Evolutionary conservation across 2,888 invertebrate genomes (phyloP).

Genomic region (Gasteruption jaculator): DNA sequence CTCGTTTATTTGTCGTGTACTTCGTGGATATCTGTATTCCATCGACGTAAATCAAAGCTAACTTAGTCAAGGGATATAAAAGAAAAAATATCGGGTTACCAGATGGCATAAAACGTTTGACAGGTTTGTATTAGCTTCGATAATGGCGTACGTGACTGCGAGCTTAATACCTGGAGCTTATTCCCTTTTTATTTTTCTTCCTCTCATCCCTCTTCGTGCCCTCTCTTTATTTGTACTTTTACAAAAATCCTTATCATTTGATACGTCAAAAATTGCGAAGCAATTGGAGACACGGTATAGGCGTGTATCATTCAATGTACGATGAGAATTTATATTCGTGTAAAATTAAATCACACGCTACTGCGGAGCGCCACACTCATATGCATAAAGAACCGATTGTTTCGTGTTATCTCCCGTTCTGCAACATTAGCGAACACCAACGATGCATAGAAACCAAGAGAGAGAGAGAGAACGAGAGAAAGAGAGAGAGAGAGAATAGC

Average conservation of each 20-base stretch:
- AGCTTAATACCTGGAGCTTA: constrained; percentile 33
- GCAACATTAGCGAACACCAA: constrained; percentile 37
- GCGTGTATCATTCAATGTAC: too few species aligned
- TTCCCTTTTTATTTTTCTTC: constrained; percentile 20
- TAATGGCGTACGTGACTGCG: constrained; percentile 46
- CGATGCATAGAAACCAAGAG: too few species aligned
- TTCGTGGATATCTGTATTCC: too few species aligned
- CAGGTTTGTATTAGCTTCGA: constrained; percentile 42
- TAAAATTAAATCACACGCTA: constrained; percentile 43
- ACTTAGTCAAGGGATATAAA: too few species aligned
- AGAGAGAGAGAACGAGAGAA: too few species aligned
- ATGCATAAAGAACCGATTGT: constrained; percentile 47
- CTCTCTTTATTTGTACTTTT: constrained; percentile 11
- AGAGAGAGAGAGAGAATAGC: too few species aligned
- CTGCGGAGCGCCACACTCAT: constrained; percentile 30
- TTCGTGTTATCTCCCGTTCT: constrained; percentile 34
- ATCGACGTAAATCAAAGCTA: too few species aligned
- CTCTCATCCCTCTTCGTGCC: constrained; percentile 9
- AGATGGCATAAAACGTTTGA: constrained; percentile 42
- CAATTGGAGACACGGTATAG: too few species aligned
- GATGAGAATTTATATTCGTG: constrained; percentile 44
- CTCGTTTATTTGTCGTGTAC: too few species aligned
- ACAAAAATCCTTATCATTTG: constrained; percentile 5
- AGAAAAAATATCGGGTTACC: constrained; percentile 38
- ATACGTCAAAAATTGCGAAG: too few species aligned